Conservation (phyloP, 1,140 invertebrate species). For the Glomeris maerens region DNA sequence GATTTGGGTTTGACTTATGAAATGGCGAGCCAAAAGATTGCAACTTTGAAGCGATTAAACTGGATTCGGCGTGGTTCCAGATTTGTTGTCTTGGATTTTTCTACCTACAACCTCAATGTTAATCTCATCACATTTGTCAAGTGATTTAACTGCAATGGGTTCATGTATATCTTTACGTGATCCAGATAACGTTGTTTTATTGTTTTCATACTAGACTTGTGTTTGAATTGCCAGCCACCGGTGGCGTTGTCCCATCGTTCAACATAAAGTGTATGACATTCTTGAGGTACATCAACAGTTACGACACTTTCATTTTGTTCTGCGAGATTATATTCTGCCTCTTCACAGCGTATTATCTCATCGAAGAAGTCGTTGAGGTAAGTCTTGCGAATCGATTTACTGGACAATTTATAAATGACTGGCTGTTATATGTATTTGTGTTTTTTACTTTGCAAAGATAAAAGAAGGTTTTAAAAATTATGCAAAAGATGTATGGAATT, state of each 20-base stretch:
- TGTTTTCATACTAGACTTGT: conserved; percentile 38
- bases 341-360: conserved; percentile 48
- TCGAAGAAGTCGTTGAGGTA: conserved; percentile 51
- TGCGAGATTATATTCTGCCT: conserved; percentile 43
- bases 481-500: conserved; percentile 48
- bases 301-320: conserved; percentile 42
- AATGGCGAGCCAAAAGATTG: background rate
- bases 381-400: conserved; percentile 39
- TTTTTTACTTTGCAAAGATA: background rate
- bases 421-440: background rate
- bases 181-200: too few species aligned
- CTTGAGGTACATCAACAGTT: conserved; percentile 38
- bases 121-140: conserved; percentile 41
- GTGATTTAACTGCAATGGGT: conserved; percentile 32
- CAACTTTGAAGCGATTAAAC: conserved; percentile 7
- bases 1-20: conserved; percentile 22
- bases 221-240: conserved; percentile 53
- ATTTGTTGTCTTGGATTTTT: conserved; percentile 55
- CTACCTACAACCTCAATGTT: conserved; percentile 57
- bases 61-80: conserved; percentile 53
- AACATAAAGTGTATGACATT: conserved; percentile 44
- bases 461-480: background rate
- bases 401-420: conserved; percentile 14
- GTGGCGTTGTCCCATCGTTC: conserved; percentile 46
- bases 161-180: too few species aligned